Evolutionary conservation across 2,888 invertebrate species (phyloP).

Genomic region (Xanthostigma xanthostigma): DNA sequence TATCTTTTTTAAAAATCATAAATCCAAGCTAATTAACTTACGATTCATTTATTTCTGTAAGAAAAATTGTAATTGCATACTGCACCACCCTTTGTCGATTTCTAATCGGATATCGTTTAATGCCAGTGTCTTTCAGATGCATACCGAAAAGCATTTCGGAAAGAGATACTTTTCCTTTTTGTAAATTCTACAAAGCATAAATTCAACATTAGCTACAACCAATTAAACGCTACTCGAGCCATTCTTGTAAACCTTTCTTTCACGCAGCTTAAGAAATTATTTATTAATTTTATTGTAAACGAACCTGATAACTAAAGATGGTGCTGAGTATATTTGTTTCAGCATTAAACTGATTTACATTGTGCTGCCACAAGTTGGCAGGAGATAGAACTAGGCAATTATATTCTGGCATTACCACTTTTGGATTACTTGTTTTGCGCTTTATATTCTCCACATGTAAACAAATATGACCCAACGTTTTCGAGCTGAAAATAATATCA

Average conservation of each 20-base stretch:
- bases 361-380: conserved; percentile 86
- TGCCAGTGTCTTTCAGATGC: conserved; percentile 77
- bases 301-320: conserved; percentile 69
- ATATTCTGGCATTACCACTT: conserved; percentile 71
- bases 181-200: conserved; percentile 44
- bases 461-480: conserved; percentile 66
- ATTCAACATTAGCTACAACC: neutral
- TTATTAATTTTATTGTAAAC: neutral
- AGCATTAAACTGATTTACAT: conserved; percentile 58
- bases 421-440: conserved; percentile 38
- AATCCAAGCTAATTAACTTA: conserved; percentile 28
- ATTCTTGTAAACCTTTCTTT: neutral
- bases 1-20: neutral
- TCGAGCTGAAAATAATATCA: conserved; percentile 36
- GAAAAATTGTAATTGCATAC: conserved; percentile 78
- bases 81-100: conserved; percentile 74
- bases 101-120: conserved; percentile 75
- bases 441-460: conserved; percentile 72
- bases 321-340: conserved; percentile 70
- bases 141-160: conserved; percentile 89
- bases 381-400: conserved; percentile 85
- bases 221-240: neutral
- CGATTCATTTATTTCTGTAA: conserved; percentile 63
- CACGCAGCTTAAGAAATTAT: no score
- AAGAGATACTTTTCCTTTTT: conserved; percentile 69